Base-by-base conservation (phyloP, 2,797 vertebrate species). In the Sebastes baramenuke region DNA sequence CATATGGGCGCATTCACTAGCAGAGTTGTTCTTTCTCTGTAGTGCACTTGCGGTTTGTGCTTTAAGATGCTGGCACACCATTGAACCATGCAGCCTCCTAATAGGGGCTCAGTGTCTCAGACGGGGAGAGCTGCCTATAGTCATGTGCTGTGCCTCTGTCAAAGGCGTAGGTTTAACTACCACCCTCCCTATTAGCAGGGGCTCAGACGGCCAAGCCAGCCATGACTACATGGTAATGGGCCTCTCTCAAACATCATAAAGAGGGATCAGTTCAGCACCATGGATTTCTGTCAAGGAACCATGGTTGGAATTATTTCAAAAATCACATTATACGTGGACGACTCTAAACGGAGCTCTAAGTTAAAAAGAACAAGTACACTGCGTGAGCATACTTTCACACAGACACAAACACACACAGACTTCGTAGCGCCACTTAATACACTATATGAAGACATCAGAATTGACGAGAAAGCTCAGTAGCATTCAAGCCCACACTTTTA, bases 221-320 rank as follows among this genome's bases (percentile, higher is more conserved):
- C 87, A 82, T 92, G 90, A 91, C 90, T 91, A 83, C 88, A 91
- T 90, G 68, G 88, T 87, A 90, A 94, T 89, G 86, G 80, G 66
- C 52, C 64, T 83, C 80, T 90, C 87, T 92, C 81, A 87, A 91
- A 91, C 75, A 88, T 91, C 84, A 89, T 89, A 78, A 90, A 82
- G 80, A 87, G 32, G 88, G 89, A 92, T 94, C 87, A 88, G 92
- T 90, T 92, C 88, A 80, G 89, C 80, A 52, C 69, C 70, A 27
- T 58, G 72, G 55, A 82, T 77, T 90, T 86, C 85, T 85, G 80
- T 90, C 83, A 86, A 77, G 82, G 72, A 81, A 77, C 80, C 81
- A 79, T 56, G 72, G 73, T 67, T 55, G 85, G 79, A 90, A 89
- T 88, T 83, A 85, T 88, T 88, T 86, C 61, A 38, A 72, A 85